phyloP scores from a whole-genome alignment of 2,888 invertebrate genomes.

The Dorcus parallelipipedus region DNA sequence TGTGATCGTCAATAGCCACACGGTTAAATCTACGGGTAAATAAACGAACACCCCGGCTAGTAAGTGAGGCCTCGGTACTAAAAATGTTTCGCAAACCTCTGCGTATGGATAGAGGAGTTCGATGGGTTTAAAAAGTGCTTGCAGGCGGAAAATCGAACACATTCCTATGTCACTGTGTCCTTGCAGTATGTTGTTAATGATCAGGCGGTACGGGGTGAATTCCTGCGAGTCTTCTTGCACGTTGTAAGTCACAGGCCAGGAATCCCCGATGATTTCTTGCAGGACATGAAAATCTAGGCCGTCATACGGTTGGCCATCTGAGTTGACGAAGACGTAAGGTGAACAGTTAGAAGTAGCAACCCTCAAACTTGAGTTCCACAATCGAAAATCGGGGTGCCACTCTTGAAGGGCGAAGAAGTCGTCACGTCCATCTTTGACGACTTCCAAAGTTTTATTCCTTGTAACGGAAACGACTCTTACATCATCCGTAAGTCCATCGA shows the following conservation, averaged over 20 bases:
- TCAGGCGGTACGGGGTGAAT: not conserved
- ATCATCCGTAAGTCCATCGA: not conserved
- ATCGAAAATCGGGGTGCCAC: not conserved
- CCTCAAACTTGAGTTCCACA: not conserved
- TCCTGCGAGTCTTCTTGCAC: not conserved
- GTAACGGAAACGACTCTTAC: slow-evolving; percentile 5
- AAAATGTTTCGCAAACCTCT: slow-evolving; percentile 22
- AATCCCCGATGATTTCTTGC: slow-evolving; percentile 1
- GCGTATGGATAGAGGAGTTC: slow-evolving; percentile 2
- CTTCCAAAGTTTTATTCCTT: not conserved
- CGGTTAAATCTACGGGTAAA: slow-evolving; percentile 14
- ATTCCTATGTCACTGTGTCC: slow-evolving; percentile 1
- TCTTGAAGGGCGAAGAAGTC: not conserved
- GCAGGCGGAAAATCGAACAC: slow-evolving; percentile 6
- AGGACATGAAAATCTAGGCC: slow-evolving; percentile 11
- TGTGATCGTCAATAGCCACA: slow-evolving; percentile 1
- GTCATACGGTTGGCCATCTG: not conserved
- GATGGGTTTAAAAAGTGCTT: not conserved
- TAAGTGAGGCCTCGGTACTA: slow-evolving; percentile 25
- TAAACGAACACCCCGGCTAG: slow-evolving; percentile 19
- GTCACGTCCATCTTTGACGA: not conserved
- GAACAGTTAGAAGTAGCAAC: slow-evolving; percentile 6
- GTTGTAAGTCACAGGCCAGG: not conserved
- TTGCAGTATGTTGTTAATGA: not conserved
- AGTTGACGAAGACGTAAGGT: slow-evolving; percentile 3